These are phyloP conservation scores for Xyliphius kryptos DNA, from an alignment of 2,113 vertebrate genomes.

Conservation along the genomic window DNA sequence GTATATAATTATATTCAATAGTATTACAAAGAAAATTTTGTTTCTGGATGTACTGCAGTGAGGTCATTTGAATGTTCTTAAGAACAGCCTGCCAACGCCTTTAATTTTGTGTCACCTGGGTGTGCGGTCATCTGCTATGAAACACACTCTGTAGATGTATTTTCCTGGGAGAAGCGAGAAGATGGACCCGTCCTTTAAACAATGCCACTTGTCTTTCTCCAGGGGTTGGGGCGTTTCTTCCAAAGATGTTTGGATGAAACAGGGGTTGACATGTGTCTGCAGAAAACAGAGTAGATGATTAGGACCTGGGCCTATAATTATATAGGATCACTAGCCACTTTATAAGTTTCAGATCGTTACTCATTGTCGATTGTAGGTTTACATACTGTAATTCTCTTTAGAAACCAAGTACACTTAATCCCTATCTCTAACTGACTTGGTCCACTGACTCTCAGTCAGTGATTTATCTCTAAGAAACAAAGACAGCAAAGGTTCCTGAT, in stretches of 20 bases:
- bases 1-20: too few species aligned
- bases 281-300: constrained; percentile 5
- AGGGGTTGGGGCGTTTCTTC: constrained; percentile 58
- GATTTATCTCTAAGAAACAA: too few species aligned
- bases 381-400: too few species aligned
- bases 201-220: constrained; percentile 63
- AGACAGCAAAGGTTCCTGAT: background rate
- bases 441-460: background rate
- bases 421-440: background rate
- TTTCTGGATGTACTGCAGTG: background rate
- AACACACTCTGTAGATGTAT: constrained; percentile 63
- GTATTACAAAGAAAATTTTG: too few species aligned
- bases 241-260: constrained; percentile 65
- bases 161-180: constrained; percentile 75
- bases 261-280: constrained; percentile 75
- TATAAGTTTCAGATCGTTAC: too few species aligned
- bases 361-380: too few species aligned
- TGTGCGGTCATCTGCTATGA: constrained; percentile 32
- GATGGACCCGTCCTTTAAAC: constrained; percentile 62
- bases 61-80: background rate
- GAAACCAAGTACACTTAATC: too few species aligned
- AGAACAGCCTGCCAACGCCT: background rate
- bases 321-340: too few species aligned
- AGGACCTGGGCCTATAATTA: background rate
- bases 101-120: constrained; percentile 47